A percentile compares a stretch with the other conserved stretches of the same genome.
Conservation (phyloP, 1,140 invertebrate species). For the Pristionchus pacificus region DNA sequence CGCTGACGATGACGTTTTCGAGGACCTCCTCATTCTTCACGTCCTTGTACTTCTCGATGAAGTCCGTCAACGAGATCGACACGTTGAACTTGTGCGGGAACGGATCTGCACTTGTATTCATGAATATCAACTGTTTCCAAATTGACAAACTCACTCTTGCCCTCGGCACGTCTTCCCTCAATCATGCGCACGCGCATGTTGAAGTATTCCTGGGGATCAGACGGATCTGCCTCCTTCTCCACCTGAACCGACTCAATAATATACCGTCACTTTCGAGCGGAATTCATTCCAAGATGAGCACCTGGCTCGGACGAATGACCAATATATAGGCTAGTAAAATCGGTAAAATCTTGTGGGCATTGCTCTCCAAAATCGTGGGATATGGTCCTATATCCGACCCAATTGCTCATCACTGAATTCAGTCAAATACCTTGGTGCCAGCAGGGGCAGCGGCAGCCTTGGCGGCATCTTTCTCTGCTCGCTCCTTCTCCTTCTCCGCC, state of each 20-base stretch:
- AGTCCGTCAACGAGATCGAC: slow-evolving; percentile 78
- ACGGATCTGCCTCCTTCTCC: slow-evolving; percentile 42
- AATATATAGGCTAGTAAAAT: too few species aligned
- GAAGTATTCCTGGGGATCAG: slow-evolving; percentile 53
- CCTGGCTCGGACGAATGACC: too few species aligned
- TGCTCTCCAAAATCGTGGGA: too few species aligned
- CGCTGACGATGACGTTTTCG: slow-evolving; percentile 69
- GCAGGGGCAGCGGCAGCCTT: slow-evolving; percentile 29
- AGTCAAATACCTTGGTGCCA: slow-evolving; percentile 4
- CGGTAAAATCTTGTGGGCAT: too few species aligned
- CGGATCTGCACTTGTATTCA: slow-evolving; percentile 63
- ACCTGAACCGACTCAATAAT: not conserved
- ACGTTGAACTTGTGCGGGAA: slow-evolving; percentile 97
- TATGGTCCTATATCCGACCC: not conserved
- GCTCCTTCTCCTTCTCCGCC: slow-evolving; percentile 43
- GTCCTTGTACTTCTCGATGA: slow-evolving; percentile 78
- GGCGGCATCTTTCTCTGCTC: slow-evolving; percentile 32
- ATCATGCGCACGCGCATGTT: slow-evolving; percentile 54
- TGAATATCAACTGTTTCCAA: not conserved
- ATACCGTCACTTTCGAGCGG: too few species aligned
- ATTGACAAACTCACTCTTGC: slow-evolving; percentile 33
- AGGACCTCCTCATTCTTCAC: slow-evolving; percentile 72
- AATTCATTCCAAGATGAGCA: too few species aligned
- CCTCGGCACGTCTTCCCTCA: slow-evolving; percentile 41
- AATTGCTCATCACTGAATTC: slow-evolving; percentile 1